These are phyloP conservation scores for Podarcis cretensis DNA, from an alignment of 2,113 vertebrate species.

Conservation along the genomic window DNA sequence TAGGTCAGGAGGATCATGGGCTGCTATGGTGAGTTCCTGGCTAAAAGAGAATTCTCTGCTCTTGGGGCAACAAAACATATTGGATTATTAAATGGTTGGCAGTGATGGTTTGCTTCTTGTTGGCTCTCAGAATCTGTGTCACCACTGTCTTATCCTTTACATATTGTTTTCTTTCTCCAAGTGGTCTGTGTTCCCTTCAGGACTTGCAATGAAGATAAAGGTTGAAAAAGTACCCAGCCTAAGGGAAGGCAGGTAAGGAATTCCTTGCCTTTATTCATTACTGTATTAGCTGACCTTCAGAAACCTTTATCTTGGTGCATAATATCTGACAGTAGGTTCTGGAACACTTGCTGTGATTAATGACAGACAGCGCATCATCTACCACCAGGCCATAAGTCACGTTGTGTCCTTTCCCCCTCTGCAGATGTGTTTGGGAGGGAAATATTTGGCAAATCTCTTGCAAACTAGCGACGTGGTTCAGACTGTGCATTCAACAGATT, in stretches of 20 bases:
- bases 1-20: neutral
- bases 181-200: neutral
- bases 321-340: conserved; percentile 5
- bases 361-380: neutral
- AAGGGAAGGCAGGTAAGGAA: neutral
- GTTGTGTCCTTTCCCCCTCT: neutral
- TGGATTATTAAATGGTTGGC: neutral
- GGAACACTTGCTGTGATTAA: conserved; percentile 27
- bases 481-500: neutral
- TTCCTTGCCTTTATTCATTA: neutral
- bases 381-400: neutral
- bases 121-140: neutral
- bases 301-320: neutral
- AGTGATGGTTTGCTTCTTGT: neutral
- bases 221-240: neutral
- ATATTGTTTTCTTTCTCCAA: neutral
- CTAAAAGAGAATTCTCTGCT: neutral
- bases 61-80: neutral
- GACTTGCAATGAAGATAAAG: neutral
- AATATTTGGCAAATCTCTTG: neutral
- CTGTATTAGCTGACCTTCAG: neutral
- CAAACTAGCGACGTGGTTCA: neutral
- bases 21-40: neutral
- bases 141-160: neutral
- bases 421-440: neutral